Evolutionary conservation across 1,140 invertebrate genomes (phyloP), one percentile per base, ranked within the genome.

Genomic region (Pachypsylla venusta): DNA sequence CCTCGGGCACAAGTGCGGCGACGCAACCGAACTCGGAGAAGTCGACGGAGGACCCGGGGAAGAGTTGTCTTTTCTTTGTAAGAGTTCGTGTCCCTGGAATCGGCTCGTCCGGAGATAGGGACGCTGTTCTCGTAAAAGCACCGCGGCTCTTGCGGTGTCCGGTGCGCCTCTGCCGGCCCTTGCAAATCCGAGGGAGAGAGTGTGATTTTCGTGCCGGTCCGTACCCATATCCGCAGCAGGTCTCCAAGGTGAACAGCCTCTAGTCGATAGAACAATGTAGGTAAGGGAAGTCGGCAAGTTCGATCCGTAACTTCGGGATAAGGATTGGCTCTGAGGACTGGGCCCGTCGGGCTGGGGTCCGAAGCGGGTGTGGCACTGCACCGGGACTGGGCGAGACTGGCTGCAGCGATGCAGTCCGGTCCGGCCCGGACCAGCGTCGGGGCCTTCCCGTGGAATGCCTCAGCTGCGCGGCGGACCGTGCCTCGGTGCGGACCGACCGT

Each of bases 221-320:
- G 81, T 85, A 84, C 81, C 78, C 75, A 84, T 84, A 84, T 80
- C 82, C 81, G 82, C 82, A 87, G 77, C 82, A 84, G 83, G 84
- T 88, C 82, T 87, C 83, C 84, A 83, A 87, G 85, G 84, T 85
- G 77, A 84, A 81, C 75, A 87, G 82, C 83, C 85, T 87, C 83
- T 87, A 82, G 83, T 85, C 78, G 81, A 84, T 86, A 82, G 82
- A 85, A 77, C 79, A 87, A 87, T 86, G 83, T 85, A 85, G 84
- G 79, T 86, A 87, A 87, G 82, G 83, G 80, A 84, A 84, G 81
- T 85, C 79, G 79, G 75, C 78, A 84, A 86, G 81, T 77, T 81
- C 73, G 82, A 85, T 84, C 81, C 81, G 81, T 87, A 84, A 83
- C 81, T 83, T 84, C 75, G 80, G 81, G 75, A 83, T 75, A 83